phyloP scores from a whole-genome alignment of 1,140 invertebrate species.

The Bombus confusus region DNA sequence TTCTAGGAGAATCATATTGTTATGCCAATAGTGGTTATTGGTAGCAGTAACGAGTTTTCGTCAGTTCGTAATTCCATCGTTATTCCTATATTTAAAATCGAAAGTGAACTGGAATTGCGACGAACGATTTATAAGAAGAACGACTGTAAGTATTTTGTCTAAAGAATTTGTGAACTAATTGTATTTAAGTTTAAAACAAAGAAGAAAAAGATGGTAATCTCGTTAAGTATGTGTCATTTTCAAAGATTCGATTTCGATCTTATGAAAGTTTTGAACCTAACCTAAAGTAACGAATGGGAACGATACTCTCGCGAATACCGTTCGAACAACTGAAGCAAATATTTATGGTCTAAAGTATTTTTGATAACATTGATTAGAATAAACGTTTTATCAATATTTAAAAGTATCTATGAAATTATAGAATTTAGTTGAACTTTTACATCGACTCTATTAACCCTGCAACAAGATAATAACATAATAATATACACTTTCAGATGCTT shows the following conservation, averaged over 20 bases:
- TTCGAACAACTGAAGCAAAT: not conserved
- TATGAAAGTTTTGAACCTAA: not conserved
- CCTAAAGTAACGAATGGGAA: not conserved
- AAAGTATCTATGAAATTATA: not conserved
- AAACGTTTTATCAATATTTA: not conserved
- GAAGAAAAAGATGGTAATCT: too few relatives aligned
- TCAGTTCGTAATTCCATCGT: not conserved
- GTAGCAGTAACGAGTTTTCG: not conserved
- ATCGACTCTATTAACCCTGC: not conserved
- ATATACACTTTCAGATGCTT: not conserved
- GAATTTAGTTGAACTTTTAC: not conserved
- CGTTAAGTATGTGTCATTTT: not conserved
- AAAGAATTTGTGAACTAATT: constrained; percentile 10
- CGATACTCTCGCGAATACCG: not conserved
- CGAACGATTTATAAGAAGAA: not conserved
- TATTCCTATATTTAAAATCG: not conserved
- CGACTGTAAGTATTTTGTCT: constrained; percentile 12
- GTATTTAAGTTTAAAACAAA: not conserved
- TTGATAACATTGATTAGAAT: not conserved
- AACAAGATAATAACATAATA: not conserved
- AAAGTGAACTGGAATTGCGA: not conserved
- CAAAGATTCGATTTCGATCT: not conserved
- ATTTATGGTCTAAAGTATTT: not conserved
- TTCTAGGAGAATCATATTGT: not conserved
- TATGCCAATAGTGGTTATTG: not conserved